These are phyloP conservation scores for Lithodes maja DNA, from an alignment of 2,888 invertebrate genomes.

Conservation along the genomic window DNA sequence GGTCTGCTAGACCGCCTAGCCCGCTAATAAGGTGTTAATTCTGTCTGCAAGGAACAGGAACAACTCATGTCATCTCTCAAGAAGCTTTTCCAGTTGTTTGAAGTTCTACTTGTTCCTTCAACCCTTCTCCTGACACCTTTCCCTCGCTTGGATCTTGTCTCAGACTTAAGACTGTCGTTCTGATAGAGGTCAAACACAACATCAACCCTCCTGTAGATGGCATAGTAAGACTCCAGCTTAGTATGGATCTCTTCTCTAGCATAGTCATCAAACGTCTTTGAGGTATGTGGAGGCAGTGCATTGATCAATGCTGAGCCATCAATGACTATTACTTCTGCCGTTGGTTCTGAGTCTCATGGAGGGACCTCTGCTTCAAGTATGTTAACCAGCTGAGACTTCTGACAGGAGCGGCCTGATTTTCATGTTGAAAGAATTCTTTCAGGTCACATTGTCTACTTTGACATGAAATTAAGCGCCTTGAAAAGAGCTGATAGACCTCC, in stretches of 20 bases:
- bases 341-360: conserved; percentile 4
- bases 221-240: conserved; percentile 23
- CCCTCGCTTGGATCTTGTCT: not conserved
- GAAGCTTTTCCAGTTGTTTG: conserved; percentile 25
- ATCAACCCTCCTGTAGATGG: conserved; percentile 25
- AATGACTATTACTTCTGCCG: conserved; percentile 11
- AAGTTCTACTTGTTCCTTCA: conserved; percentile 10
- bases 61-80: not conserved
- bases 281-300: conserved; percentile 30
- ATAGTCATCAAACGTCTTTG: conserved; percentile 48
- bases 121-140: conserved; percentile 30
- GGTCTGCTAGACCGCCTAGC: too few relatives aligned
- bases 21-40: too few relatives aligned
- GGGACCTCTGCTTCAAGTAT: too few relatives aligned
- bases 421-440: too few relatives aligned
- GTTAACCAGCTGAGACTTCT: too few relatives aligned
- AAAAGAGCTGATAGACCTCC: too few relatives aligned
- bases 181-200: conserved; percentile 32
- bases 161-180: conserved; percentile 6
- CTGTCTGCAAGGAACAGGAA: not conserved
- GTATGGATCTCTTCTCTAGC: conserved; percentile 33
- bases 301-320: conserved; percentile 51
- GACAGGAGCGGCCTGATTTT: too few relatives aligned
- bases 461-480: too few relatives aligned
- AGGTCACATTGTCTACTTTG: too few relatives aligned